A percentile compares a stretch with the other conserved stretches of the same genome.
These are phyloP conservation scores for Sminthurinus aureus DNA, from an alignment of 2,888 invertebrate genomes.

Conservation along the genomic window DNA sequence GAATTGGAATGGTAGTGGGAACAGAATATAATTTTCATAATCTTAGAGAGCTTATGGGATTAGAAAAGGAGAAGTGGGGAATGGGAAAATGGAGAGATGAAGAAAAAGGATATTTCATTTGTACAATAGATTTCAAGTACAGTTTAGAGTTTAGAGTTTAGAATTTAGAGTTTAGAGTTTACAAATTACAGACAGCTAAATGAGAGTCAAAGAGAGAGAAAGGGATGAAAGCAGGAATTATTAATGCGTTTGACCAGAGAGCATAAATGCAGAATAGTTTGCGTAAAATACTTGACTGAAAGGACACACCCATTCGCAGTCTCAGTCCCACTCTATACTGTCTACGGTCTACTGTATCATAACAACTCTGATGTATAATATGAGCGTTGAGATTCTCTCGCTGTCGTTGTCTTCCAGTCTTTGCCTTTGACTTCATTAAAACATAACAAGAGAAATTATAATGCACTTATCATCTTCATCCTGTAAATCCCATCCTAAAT, in stretches of 20 bases:
- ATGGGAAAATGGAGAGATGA: no score
- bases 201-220: not conserved
- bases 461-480: slow-evolving; percentile 13
- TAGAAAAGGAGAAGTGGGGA: no score
- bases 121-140: no score
- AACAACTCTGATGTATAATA: no score
- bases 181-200: not conserved
- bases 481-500: not conserved
- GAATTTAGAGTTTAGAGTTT: not conserved
- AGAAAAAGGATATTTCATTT: no score
- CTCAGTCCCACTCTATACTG: not conserved
- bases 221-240: slow-evolving; percentile 14
- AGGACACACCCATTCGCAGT: slow-evolving; percentile 15
- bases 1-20: not conserved
- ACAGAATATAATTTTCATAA: no score
- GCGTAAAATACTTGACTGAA: slow-evolving; percentile 21
- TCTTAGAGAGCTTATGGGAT: no score
- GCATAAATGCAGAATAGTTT: slow-evolving; percentile 9
- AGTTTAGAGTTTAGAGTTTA: not conserved
- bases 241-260: slow-evolving; percentile 25
- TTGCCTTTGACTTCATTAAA: slow-evolving; percentile 11
- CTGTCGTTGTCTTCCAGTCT: not conserved
- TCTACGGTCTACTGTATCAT: no score
- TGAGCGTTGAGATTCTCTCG: not conserved
- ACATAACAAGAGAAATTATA: slow-evolving; percentile 6